Conservation (phyloP, 2,113 vertebrate genomes). For the Tricholaema leucomelas region DNA sequence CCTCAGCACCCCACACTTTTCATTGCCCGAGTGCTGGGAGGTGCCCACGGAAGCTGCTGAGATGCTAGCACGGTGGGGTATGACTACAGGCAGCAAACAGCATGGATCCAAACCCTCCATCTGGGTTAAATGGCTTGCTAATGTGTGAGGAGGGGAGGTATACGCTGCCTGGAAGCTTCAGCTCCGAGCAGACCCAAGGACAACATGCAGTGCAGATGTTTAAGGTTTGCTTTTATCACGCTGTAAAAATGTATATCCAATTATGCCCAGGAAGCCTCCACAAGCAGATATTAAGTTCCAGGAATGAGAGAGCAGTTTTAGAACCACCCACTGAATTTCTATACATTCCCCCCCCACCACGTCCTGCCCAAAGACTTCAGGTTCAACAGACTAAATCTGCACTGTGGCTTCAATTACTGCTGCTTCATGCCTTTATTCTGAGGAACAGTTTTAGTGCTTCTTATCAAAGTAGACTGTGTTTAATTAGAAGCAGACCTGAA, state of each 20-base stretch:
- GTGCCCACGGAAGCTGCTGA: background rate
- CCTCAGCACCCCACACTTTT: background rate
- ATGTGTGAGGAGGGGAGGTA: background rate
- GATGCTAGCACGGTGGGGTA: background rate
- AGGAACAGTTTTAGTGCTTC: background rate
- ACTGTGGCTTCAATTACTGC: background rate
- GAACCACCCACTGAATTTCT: constrained; percentile 36
- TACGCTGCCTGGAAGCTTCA: background rate
- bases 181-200: background rate
- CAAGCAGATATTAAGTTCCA: constrained; percentile 30
- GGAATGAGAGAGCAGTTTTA: constrained; percentile 54
- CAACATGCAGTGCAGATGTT: constrained; percentile 39
- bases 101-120: background rate
- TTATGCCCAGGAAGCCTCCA: constrained; percentile 48
- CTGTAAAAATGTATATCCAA: constrained; percentile 52
- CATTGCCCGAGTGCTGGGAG: background rate
- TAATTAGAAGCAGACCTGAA: constrained; percentile 51
- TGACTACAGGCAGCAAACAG: background rate
- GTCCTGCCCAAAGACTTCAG: background rate
- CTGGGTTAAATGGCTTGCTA: background rate
- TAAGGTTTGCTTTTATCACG: constrained; percentile 22
- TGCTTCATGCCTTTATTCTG: background rate
- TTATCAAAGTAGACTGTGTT: constrained; percentile 19
- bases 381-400: background rate
- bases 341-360: background rate